Conservation (phyloP, 2,888 invertebrate genomes). For the Drosophila picticornis region DNA sequence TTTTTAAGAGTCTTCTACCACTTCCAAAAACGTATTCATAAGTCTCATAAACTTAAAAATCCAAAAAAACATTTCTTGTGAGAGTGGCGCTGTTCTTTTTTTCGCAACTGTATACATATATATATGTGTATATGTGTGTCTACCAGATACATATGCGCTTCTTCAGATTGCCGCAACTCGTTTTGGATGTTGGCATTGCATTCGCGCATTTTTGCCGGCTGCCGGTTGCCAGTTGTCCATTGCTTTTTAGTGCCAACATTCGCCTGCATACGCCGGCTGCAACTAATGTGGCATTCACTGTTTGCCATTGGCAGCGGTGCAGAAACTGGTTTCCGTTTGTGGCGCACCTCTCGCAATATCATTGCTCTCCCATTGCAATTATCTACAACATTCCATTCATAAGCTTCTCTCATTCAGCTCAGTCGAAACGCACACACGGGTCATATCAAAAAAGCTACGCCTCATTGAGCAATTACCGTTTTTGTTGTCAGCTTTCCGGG, state of each 20-base stretch:
- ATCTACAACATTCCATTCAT: conserved; percentile 31
- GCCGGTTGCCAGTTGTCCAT: conserved; percentile 44
- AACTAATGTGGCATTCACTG: conserved; percentile 38
- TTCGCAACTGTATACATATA: background rate
- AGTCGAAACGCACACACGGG: conserved; percentile 28
- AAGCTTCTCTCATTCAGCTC: conserved; percentile 33
- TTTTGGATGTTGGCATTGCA: conserved; percentile 62
- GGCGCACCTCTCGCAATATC: background rate
- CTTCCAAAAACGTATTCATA: background rate
- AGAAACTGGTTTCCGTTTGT: conserved; percentile 54
- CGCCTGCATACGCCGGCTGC: conserved; percentile 46
- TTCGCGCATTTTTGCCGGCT: conserved; percentile 54
- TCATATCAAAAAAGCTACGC: conserved; percentile 24
- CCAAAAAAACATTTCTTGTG: background rate
- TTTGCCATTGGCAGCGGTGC: conserved; percentile 46
- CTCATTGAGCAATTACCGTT: conserved; percentile 40
- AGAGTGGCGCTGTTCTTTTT: background rate
- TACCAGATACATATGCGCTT: conserved; percentile 43
- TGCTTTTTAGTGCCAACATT: conserved; percentile 24
- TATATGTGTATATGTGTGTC: conserved; percentile 22
- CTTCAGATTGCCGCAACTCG: conserved; percentile 57
- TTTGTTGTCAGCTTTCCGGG: conserved; percentile 24
- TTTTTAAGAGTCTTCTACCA: background rate
- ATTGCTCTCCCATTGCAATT: background rate
- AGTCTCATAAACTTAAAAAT: background rate